Conservation (phyloP, 2,888 invertebrate genomes). For the Entomobrya proxima region DNA sequence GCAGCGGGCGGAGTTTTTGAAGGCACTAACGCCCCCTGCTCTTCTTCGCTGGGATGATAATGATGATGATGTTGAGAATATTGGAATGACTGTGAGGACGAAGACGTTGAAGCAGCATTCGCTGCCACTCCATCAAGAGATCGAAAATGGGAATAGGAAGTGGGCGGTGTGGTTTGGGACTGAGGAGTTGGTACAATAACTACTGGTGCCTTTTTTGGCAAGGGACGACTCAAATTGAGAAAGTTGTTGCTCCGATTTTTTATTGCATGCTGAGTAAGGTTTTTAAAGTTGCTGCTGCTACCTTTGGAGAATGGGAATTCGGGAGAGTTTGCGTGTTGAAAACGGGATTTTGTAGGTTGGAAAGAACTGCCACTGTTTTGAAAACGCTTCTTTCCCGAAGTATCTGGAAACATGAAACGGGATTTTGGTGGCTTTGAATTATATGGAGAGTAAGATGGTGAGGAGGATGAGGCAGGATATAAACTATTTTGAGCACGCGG, state of each 20-base stretch:
- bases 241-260: conserved; percentile 44
- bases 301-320: not conserved
- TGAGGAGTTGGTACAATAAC: not conserved
- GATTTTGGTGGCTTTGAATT: not conserved
- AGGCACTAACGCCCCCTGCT: not conserved
- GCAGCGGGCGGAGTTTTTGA: not conserved
- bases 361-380: not conserved
- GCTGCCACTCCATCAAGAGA: conserved; percentile 17
- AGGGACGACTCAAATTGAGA: conserved; percentile 21
- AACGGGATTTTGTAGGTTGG: too few relatives aligned
- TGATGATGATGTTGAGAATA: not conserved
- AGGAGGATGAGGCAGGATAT: not conserved
- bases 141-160: conserved; percentile 27
- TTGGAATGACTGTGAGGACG: too few relatives aligned
- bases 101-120: not conserved
- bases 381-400: not conserved
- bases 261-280: not conserved
- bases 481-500: conserved; percentile 14
- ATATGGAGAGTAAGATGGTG: not conserved
- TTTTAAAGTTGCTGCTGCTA: not conserved
- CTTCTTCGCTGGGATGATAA: not conserved
- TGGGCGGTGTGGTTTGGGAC: not conserved
- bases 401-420: not conserved
- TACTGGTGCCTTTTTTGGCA: conserved; percentile 11
- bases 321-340: not conserved